Evolutionary conservation across 2,888 invertebrate species (phyloP), one percentile per base, ranked within the genome.

Genomic region (Leptinotarsa rubiginosa): DNA sequence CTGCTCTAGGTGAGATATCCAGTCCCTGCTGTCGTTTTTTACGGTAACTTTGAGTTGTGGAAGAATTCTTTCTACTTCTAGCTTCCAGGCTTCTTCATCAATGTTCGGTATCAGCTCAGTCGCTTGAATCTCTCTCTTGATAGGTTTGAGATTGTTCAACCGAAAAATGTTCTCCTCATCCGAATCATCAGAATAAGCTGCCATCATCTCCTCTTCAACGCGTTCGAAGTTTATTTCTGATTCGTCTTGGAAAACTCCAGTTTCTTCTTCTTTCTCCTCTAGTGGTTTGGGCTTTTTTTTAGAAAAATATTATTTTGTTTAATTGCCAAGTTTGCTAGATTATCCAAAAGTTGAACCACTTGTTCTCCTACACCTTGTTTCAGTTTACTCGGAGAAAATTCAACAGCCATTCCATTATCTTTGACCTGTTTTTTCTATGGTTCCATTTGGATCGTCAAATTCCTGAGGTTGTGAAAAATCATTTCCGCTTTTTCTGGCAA

Each of bases 401-500:
- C 97, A 0, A 96, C 90, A 0, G 92, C 86, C 73, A 96, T 91
- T 65, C 94, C 94, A 84, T 93, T 92, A 86, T 93, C 92, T 85
- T 95, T 91, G 1, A 97, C 89, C 74, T 80, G 99, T 97, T 75
- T 91, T 93, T 0, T 96, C 92, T 77, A 98, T 95, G 0, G 95
- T 95, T 3, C 94, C 93, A 88, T 99, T 99, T 0, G 99, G 99
- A 88, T 99, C 99, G 87, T 99, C 99, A 85, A 95, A 96, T 89
- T 99, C 99, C 86, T 97, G 96, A 0, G 98, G 98, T 78, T 94
- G 93, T 70, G 96, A 95, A 88, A 98, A 95, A 22, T 90, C 89
- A 85, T 92, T 92, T 1, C 97, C 97, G 78, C 92, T 89, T 89
- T 96, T 96, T 78, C 94, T 91, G 75, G 98, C 93, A 3, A 99